Evolutionary conservation across 2,113 vertebrate species (phyloP).

Genomic region (Hyperoodon ampullatus): DNA sequence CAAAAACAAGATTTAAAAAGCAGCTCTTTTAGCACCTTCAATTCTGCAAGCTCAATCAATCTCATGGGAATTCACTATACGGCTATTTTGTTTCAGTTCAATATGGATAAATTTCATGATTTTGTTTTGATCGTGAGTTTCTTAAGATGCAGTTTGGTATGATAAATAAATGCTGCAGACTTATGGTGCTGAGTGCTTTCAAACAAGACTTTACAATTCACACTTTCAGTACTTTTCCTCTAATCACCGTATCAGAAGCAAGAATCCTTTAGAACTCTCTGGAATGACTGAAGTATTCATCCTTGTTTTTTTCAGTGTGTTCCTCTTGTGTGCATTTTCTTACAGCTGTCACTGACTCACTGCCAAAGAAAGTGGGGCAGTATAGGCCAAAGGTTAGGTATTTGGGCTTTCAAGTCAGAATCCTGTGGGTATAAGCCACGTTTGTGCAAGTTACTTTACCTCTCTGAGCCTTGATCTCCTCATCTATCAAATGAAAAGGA

Average conservation of each 20-base stretch:
- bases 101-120: neutral
- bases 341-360: neutral
- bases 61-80: neutral
- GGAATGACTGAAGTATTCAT: neutral
- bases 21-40: neutral
- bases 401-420: neutral
- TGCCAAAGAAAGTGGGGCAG: neutral
- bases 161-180: neutral
- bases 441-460: neutral
- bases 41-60: neutral
- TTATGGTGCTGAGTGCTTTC: neutral
- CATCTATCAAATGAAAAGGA: neutral
- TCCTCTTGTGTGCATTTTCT: neutral
- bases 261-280: neutral
- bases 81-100: conserved; percentile 6
- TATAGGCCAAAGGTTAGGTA: neutral
- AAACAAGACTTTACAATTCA: neutral
- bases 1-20: neutral
- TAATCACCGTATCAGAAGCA: neutral
- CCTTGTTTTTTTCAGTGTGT: neutral
- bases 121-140: conserved; percentile 29
- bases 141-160: neutral
- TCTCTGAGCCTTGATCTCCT: neutral
- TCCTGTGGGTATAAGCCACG: neutral
- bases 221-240: neutral